Base-by-base conservation (phyloP, 2,797 vertebrate genomes). In the Cyclura pinguis region DNA sequence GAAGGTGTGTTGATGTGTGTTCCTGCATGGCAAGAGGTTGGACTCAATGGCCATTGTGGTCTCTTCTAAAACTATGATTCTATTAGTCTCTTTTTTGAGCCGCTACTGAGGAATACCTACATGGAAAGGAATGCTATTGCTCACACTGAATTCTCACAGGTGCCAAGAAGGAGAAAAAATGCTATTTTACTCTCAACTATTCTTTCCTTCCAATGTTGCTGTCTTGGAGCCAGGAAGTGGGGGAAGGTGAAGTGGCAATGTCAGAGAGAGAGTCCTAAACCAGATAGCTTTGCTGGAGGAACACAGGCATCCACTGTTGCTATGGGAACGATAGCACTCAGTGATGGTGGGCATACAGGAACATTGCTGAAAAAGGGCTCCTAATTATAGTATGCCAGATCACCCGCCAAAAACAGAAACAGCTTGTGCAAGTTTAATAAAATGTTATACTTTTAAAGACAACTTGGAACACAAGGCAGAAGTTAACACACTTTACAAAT, bases 351-450 rank as follows among this genome's bases (percentile, higher is more conserved):
- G 96, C 95, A 96, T 94, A 95, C 93, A 94, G 94, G 96, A 93
- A 91, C 92, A 93, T 95, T 93, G 94, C 93, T 94, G 95, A 93
- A 78, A 88, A 95, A 92, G 94, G 76, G 93, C 93, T 95, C 96
- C 95, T 96, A 97, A 97, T 96, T 95, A 97, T 97, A 96, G 96
- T 96, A 95, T 94, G 96, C 94, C 95, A 95, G 94, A 93, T 97
- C 96, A 95, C 97, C 96, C 52, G 96, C 96, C 97, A 96, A 95
- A 95, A 94, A 96, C 95, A 91, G 72, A 88, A 92, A 95, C 93
- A 87, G 95, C 85, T 91, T 38, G n/a, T 81, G 87, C 35, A 82
- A 24, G 83, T 91, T 83, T 94, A 80, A 67, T 29, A 27, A 67
- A 80, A 78, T 22, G 22, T 13, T 72, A 38, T 78, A 47, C 74